phyloP scores from a whole-genome alignment of 2,113 vertebrate genomes.

The Trachemys scripta region DNA sequence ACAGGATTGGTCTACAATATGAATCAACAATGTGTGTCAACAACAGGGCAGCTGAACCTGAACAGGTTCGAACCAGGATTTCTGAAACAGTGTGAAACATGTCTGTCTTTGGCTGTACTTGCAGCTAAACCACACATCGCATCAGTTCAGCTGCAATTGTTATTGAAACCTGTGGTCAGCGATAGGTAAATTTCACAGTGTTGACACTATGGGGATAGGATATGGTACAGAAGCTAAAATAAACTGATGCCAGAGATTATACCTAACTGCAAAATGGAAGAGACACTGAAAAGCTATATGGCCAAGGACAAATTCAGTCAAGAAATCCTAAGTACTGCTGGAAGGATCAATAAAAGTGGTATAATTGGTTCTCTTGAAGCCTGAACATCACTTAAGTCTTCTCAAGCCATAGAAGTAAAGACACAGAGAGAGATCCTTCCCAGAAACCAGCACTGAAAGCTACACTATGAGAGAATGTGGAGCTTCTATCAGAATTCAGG shows the following conservation, averaged over 20 bases:
- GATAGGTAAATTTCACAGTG: not conserved
- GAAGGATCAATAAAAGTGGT: slow-evolving; percentile 36
- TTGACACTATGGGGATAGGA: not conserved
- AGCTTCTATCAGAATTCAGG: slow-evolving; percentile 40
- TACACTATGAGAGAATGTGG: slow-evolving; percentile 22
- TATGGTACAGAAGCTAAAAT: not conserved
- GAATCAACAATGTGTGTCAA: slow-evolving; percentile 46
- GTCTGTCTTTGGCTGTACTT: not conserved
- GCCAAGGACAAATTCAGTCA: slow-evolving; percentile 47
- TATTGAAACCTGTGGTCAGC: not conserved
- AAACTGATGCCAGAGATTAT: slow-evolving; percentile 34
- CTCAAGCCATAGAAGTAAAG: slow-evolving; percentile 44
- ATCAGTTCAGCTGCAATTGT: not conserved
- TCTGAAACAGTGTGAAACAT: rapidly evolving
- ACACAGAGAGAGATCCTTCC: slow-evolving; percentile 31
- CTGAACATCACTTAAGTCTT: slow-evolving; percentile 59
- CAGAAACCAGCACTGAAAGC: not conserved
- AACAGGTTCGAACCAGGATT: not conserved
- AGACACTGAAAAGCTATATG: slow-evolving; percentile 41
- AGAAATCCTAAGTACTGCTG: slow-evolving; percentile 52
- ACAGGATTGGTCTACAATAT: slow-evolving; percentile 25
- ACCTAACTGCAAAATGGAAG: slow-evolving; percentile 27
- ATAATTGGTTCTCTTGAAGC: slow-evolving; percentile 51
- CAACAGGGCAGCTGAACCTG: not conserved
- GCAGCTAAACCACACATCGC: not conserved